Base-by-base conservation (phyloP, 2,113 vertebrate genomes). In the Corythaeola cristata region DNA sequence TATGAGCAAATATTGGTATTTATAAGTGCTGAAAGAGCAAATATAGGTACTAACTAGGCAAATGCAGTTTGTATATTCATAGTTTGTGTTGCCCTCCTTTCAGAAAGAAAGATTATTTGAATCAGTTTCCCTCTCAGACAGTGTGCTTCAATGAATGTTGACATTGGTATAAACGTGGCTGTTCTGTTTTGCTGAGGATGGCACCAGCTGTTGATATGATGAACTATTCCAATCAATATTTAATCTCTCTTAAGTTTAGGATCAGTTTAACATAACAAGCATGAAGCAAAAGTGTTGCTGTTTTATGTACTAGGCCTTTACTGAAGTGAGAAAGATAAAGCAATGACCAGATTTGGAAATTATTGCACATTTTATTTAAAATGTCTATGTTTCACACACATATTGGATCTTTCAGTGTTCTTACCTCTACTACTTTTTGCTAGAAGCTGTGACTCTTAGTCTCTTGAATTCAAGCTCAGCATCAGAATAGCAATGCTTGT, bases 311-410 rank as follows among this genome's bases (percentile, higher is more conserved):
- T 59, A 49, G 8, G 8, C 59, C 11, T 56, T 50, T 24, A 58
- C 13, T 39, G 26, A 47, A 58, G 11, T 21, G 18, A 39, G 19
- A 73, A 68, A 5, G 12, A 9, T 16, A 45, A 82, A 87, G 6
- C 14, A 80, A 45, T 1, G 3, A 6, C 5, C 15, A 71, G 30
- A n/a, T 60, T 37, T 80, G 11, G 23, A 93, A 90, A 73, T 39
- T 76, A 60, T 10, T 32, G 3, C 8, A 33, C 1, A 3, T 58
- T 77, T 80, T 59, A 28, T 44, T 55, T 56, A 33, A n/a, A 27
- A 41, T 0, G 1, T 19, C 10, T 30, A 1, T 44, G 6, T 35
- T 84, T 83, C 30, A 49, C 11, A 19, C 4, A 23, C 1, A 20
- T 28, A 50, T 78, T 27, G 11, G 19, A 41, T 41, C 41, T 53